These are phyloP conservation scores for Eristalis tenax DNA, from an alignment of 2,888 invertebrate species.

Conservation along the genomic window DNA sequence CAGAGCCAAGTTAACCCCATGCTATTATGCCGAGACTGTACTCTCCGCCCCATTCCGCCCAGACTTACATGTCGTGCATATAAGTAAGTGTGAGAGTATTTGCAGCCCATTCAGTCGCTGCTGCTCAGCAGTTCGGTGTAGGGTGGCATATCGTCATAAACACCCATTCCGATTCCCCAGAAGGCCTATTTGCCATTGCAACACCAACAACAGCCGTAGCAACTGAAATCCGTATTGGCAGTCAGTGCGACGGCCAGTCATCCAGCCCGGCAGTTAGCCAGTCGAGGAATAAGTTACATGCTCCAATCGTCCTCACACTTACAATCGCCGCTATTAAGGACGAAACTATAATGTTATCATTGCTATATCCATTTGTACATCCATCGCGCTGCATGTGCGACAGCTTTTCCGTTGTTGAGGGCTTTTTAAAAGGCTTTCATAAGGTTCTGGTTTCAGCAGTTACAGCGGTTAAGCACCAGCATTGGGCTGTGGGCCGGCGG, in stretches of 20 bases:
- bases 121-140: slow-evolving; percentile 1
- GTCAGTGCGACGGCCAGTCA: slow-evolving; percentile 47
- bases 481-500: background rate
- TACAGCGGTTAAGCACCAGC: slow-evolving; percentile 34
- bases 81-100: background rate
- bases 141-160: slow-evolving; percentile 42
- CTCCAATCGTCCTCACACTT: slow-evolving; percentile 36
- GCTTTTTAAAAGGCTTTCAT: slow-evolving; percentile 59
- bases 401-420: slow-evolving; percentile 62
- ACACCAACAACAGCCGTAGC: slow-evolving; percentile 35
- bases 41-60: slow-evolving; percentile 20
- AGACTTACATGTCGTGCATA: slow-evolving; percentile 46
- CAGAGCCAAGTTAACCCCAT: slow-evolving; percentile 68
- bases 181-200: slow-evolving; percentile 49
- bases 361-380: slow-evolving; percentile 46
- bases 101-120: slow-evolving; percentile 4
- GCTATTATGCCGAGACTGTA: slow-evolving; percentile 29
- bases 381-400: slow-evolving; percentile 56
- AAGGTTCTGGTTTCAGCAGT: slow-evolving; percentile 31
- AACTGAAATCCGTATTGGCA: slow-evolving; percentile 3
- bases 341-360: slow-evolving; percentile 64
- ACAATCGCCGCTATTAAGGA: slow-evolving; percentile 62
- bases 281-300: slow-evolving; percentile 52
- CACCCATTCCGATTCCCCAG: slow-evolving; percentile 39
- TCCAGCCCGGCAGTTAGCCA: slow-evolving; percentile 8